Base-by-base conservation (phyloP, 2,797 vertebrate genomes). In the Crenichthys baileyi region DNA sequence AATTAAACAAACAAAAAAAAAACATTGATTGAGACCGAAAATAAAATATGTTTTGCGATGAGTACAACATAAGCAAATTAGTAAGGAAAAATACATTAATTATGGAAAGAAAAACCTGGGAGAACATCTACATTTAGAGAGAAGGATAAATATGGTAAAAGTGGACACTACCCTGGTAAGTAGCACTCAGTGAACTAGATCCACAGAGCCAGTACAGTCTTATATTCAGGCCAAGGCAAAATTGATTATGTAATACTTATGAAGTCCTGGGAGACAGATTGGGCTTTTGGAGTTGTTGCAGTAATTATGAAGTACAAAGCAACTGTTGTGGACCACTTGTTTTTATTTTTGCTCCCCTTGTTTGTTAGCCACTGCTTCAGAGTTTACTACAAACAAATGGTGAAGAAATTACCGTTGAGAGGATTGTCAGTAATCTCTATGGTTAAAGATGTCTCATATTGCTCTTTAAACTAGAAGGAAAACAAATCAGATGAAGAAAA, bases 351-450 rank as follows among this genome's bases (percentile, higher is more conserved):
- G 26, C 36, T 74, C 46, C n/a, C 44, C 51, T 44, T 71, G 39
- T 70, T 75, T n/a, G 70, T 84, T 60, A 61, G 67, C 55, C 18
- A 12, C 70, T 58, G 51, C 22, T 76, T 70, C 77, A 50, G 39
- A 67, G 61, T 77, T 75, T 68, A 55, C 55, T 77, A 81, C 24
- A 26, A 72, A 83, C 77, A 60, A 48, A 65, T 72, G 31, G 67
- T 73, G 41, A 16, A 68, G 75, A 70, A 80, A 72, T 88, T 87
- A 88, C 82, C 85, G 84, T 85, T 88, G 76, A 80, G 70, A 72
- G 22, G 5, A n/a, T 85, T 70, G 58, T 24, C 41, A 41, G 77
- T 2, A 26, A 44, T 13, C 60, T 50, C 29, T 26, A 18, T 9
- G 3, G 60, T 79, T 58, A 51, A 36, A 81, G 41, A 7, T 58